A percentile compares a stretch with the other conserved stretches of the same genome.
Evolutionary conservation across 2,888 invertebrate species (phyloP).

Genomic region (Abscondita cerata): DNA sequence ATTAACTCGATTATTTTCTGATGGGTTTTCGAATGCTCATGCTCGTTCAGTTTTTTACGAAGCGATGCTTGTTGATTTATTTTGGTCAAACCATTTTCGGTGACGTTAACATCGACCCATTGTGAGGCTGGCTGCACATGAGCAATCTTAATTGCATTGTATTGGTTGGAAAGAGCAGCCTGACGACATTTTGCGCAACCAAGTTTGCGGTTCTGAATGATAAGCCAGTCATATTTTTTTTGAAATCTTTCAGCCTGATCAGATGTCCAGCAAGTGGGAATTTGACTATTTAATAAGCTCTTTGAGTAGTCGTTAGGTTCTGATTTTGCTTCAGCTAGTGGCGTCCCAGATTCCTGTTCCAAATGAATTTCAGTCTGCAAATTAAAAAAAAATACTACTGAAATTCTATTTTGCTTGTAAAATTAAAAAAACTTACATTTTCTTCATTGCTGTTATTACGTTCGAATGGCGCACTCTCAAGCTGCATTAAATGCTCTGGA

Average conservation of each 20-base stretch:
- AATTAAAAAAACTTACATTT: background rate
- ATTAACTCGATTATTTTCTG: no score
- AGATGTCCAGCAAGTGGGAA: background rate
- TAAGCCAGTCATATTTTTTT: conserved; percentile 1
- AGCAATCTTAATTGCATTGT: no score
- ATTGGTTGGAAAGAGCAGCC: no score
- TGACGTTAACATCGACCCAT: background rate
- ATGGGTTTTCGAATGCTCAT: no score
- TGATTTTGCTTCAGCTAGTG: background rate
- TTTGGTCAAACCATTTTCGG: background rate
- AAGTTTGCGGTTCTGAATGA: background rate
- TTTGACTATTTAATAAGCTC: background rate
- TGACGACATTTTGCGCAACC: no score
- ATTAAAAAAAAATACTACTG: background rate
- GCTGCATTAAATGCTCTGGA: background rate
- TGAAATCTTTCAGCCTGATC: background rate
- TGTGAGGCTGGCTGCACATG: conserved; percentile 1
- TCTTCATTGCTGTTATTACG: background rate
- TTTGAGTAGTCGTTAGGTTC: background rate
- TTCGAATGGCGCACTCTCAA: background rate
- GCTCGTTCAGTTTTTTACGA: no score
- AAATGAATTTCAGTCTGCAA: background rate
- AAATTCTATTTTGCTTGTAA: background rate
- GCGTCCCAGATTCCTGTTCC: background rate
- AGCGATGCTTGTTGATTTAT: no score